Evolutionary conservation across 2,888 invertebrate species (phyloP).

Genomic region (Ariolimax columbianus): DNA sequence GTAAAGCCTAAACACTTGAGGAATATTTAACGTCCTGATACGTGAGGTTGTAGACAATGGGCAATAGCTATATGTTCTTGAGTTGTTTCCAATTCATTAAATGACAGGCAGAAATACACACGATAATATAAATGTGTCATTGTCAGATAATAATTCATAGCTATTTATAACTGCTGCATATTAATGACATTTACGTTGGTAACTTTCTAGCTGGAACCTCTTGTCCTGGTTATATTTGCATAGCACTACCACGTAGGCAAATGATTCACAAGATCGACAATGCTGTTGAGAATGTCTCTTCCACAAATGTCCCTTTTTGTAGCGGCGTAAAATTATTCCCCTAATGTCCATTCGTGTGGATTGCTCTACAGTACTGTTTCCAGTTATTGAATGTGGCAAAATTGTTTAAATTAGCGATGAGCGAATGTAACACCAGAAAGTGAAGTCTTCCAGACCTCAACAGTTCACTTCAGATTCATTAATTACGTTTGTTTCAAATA

Average conservation of each 20-base stretch:
- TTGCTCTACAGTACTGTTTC: background rate
- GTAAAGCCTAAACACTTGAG: background rate
- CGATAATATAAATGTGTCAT: background rate
- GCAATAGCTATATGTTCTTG: background rate
- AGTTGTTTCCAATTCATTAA: background rate
- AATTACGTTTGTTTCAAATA: background rate
- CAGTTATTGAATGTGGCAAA: background rate
- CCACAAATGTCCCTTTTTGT: conserved; percentile 14
- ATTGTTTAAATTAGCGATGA: background rate
- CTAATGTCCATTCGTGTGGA: conserved; percentile 45
- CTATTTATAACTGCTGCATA: no score
- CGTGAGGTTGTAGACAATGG: background rate
- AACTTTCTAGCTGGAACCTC: background rate
- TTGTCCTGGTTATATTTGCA: no score
- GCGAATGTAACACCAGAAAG: background rate
- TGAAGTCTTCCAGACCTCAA: background rate
- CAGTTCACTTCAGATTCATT: background rate
- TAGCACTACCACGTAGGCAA: background rate
- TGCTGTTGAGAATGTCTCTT: background rate
- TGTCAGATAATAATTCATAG: no score
- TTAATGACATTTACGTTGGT: background rate
- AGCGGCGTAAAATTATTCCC: conserved; percentile 24
- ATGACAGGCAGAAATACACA: background rate
- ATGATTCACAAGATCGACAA: background rate
- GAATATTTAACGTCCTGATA: background rate